Evolutionary conservation across 1,140 invertebrate species (phyloP), one percentile per base, ranked within the genome.

Genomic region (Halesus radiatus): DNA sequence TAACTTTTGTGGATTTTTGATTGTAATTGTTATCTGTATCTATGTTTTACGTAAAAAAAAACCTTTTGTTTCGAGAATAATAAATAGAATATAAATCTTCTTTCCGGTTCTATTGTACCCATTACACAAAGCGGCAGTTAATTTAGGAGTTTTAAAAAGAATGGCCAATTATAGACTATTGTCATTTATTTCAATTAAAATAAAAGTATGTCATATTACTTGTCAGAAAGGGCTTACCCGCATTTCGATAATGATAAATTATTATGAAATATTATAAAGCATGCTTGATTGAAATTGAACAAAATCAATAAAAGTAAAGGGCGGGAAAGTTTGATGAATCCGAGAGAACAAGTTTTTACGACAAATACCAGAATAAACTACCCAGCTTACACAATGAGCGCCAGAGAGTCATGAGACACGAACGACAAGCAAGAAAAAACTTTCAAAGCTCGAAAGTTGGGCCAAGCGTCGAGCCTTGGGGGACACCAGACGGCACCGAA

Each of bases 371-470:
- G 26, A 52, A 53, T 72, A 72, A 53, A 72, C 68, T 53, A 72
- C 15, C 20, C 18, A n/a, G 62, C 32, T 72, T 23, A 72, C 45
- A 72, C 68, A 72, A 72, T 72, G 45, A 72, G 50, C 45, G 22
- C 32, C 18, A n/a, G 50, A 72, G 68, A 23, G 68, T 50, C 68
- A 26, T 53, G 68, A 72, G 50, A 72, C 68, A 72, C 68, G 68
- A 53, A 72, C 45, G 45, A 72, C 68, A 23, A 72, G 50, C 45
- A 5, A 72, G 45, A 72, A 72, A 72, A 72, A 72, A 72, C n/a
- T 72, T 72, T 52, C 45, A 72, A 72, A 72, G 68, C 68, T 72
- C 68, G 54, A 16, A 72, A 72, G 68, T 72, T 72, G 50, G 66
- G 18, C 68, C 45, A 22, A 72, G 45, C 20, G 15, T 13, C 68